Evolutionary conservation across 2,888 invertebrate species (phyloP).

Genomic region (Meiosimyza decipiens): DNA sequence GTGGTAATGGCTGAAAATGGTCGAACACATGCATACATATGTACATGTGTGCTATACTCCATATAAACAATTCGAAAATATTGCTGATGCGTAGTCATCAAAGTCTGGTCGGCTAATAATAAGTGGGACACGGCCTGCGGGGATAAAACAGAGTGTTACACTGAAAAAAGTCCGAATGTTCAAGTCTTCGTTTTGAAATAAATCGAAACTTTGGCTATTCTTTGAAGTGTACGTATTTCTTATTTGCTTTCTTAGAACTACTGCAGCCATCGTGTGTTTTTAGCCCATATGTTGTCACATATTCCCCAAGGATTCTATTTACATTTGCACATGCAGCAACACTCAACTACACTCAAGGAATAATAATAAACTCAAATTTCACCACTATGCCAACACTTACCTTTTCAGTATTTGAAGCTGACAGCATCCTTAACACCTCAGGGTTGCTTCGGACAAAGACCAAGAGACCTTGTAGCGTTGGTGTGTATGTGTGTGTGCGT

Average conservation of each 20-base stretch:
- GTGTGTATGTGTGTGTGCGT: constrained; percentile 22
- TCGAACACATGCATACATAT: neutral
- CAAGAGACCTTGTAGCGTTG: neutral
- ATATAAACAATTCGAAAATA: neutral
- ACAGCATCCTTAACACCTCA: constrained; percentile 33
- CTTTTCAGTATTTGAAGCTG: constrained; percentile 17
- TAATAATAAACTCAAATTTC: constrained; percentile 47
- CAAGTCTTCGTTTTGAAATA: too few relatives aligned
- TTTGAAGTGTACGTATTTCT: neutral
- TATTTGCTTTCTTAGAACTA: constrained; percentile 31
- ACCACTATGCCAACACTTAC: constrained; percentile 7
- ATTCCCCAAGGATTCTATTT: constrained; percentile 41
- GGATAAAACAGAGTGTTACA: too few relatives aligned
- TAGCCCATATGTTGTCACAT: constrained; percentile 46
- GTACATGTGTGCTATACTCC: neutral
- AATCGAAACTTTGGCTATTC: neutral
- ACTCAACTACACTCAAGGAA: constrained; percentile 39
- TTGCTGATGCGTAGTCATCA: constrained; percentile 33
- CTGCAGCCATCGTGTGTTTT: neutral
- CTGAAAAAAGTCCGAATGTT: too few relatives aligned
- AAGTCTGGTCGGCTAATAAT: constrained; percentile 15
- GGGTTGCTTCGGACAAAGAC: constrained; percentile 29
- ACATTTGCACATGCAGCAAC: constrained; percentile 33
- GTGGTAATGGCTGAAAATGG: constrained; percentile 42
- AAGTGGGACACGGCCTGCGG: neutral